These are phyloP conservation scores for Drosophila buzzatii DNA, from an alignment of 2,888 invertebrate species.

Conservation along the genomic window DNA sequence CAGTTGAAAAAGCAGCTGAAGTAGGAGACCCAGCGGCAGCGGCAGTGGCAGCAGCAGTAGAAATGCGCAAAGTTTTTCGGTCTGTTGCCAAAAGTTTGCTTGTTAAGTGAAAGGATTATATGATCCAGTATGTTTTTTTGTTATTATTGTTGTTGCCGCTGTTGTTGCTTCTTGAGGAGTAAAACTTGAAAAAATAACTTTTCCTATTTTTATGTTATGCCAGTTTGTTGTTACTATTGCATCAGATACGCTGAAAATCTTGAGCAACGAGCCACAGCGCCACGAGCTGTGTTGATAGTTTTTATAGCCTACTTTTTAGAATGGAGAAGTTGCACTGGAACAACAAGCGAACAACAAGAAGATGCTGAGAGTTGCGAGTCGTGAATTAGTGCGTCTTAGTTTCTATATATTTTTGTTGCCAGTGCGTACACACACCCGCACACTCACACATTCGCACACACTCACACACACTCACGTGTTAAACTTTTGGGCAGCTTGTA, in stretches of 20 bases:
- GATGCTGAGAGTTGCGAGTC: constrained; percentile 29
- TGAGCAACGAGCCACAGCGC: constrained; percentile 51
- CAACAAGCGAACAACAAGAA: constrained; percentile 33
- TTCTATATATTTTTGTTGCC: constrained; percentile 15
- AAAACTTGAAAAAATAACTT: constrained; percentile 64
- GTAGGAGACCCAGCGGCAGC: constrained; percentile 10
- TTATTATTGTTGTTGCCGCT: constrained; percentile 6
- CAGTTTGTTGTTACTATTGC: constrained; percentile 60
- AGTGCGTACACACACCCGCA: constrained; percentile 2
- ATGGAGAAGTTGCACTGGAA: constrained; percentile 11
- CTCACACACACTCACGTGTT: constrained; percentile 2
- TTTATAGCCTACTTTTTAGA: constrained; percentile 73
- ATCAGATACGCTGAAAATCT: constrained; percentile 49
- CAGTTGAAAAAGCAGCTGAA: constrained; percentile 42
- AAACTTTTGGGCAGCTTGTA: constrained; percentile 63
- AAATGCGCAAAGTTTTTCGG: constrained; percentile 66
- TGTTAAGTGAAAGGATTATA: constrained; percentile 80
- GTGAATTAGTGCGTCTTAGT: constrained; percentile 73
- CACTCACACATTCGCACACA: not conserved
- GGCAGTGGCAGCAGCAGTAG: constrained; percentile 28
- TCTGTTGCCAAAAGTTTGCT: constrained; percentile 77
- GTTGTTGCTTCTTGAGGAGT: constrained; percentile 15
- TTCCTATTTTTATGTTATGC: constrained; percentile 69
- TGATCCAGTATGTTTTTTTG: constrained; percentile 62
- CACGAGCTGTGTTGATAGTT: constrained; percentile 73